A percentile compares a stretch with the other conserved stretches of the same genome.
phyloP scores from a whole-genome alignment of 2,113 vertebrate species.

The Colaptes auratus region DNA sequence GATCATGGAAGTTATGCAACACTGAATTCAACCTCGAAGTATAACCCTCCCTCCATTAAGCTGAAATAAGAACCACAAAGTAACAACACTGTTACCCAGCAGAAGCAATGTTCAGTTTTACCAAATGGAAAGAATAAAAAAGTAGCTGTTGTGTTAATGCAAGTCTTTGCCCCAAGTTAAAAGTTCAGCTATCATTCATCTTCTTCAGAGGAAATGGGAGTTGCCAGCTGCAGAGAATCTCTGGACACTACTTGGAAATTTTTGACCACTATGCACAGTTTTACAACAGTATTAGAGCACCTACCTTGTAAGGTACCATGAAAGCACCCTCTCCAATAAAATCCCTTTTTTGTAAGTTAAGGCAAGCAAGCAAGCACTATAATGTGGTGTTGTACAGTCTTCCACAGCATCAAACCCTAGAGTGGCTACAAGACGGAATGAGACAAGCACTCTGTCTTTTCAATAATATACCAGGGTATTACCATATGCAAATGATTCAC shows the following conservation, averaged over 20 bases:
- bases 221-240: not conserved
- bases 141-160: not conserved
- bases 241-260: not conserved
- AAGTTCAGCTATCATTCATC: not conserved
- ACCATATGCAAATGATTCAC: not conserved
- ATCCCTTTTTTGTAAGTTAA: not conserved
- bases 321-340: not conserved
- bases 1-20: not conserved
- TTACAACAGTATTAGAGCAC: not conserved
- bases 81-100: not conserved
- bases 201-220: not conserved
- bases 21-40: not conserved
- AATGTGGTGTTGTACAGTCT: fast-evolving
- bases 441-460: not conserved
- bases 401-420: not conserved
- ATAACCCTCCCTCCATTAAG: not conserved
- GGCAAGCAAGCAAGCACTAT: not conserved
- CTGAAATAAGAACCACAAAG: not conserved
- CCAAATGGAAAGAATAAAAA: not conserved
- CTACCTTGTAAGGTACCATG: not conserved
- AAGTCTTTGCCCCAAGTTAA: not conserved
- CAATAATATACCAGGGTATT: not conserved
- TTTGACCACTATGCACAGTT: not conserved
- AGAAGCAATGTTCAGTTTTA: not conserved
- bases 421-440: not conserved